Evolutionary conservation across 2,113 vertebrate genomes (phyloP), one percentile per base, ranked within the genome.

Genomic region (Bostrychus sinensis): DNA sequence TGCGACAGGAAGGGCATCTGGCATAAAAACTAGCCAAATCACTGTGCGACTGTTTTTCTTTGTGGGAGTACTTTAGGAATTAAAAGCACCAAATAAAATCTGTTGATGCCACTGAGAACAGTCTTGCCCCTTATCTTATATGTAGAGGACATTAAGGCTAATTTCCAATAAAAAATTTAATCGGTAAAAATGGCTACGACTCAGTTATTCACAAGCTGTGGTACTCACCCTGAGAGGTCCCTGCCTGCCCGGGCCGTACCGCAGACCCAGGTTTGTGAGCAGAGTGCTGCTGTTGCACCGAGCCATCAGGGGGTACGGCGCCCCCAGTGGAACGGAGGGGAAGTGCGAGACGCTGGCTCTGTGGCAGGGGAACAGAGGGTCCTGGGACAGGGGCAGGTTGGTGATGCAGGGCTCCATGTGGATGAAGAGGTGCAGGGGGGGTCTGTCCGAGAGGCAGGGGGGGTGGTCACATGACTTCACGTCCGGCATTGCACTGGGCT

Each of bases 201-300:
- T n/a, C n/a, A n/a, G n/a, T n/a, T n/a, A n/a, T n/a, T n/a, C n/a
- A n/a, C n/a, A n/a, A n/a, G n/a, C n/a, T n/a, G n/a, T 34, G 32
- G 4, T 34, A 8, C 65, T 66, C 78, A 75, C 20, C 79, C 82
- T 83, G 3, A 41, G 20, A 80, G 70, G 81, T 13, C 43, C 88
- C 84, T 79, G 89, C 46, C 75, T 86, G 88, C 88, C 64, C 0
- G 89, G 88, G 65, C 91, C 91, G 68, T 91, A 92, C 82, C 91
- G 91, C 69, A 94, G 80, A 72, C 91, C 93, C 87, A 94, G 80
- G 81, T 93, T 92, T 7, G 88, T 83, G 56, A 86, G 91, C 63
- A 94, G 80, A 62, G 89, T 91, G 84, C 93, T 92, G 81, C 88
- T 93, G 84, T 92, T 93, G 84, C 91, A 94, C 80, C 92, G 81